Evolutionary conservation across 2,113 vertebrate species (phyloP), one percentile per base, ranked within the genome.

Genomic region (Trogon surrucura): DNA sequence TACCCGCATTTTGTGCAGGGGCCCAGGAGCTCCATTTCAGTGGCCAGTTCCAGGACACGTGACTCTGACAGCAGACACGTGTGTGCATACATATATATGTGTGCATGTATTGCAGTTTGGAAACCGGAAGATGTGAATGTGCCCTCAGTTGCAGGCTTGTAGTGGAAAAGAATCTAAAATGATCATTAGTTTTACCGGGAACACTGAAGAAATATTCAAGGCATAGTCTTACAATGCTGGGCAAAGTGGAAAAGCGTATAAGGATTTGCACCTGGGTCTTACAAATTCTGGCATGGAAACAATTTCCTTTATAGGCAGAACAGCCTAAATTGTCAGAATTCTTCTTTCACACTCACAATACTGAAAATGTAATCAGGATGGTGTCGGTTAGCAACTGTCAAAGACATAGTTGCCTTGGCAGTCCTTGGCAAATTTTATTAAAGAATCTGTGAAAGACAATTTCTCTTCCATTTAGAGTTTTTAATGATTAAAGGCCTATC

Each of bases 1-100:
- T 13, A 6, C 10, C 44, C 11, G 22, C 0, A 0, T 16, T 57
- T 44, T 18, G 16, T 14, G 27, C 6, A 7, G 6, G 26, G 23
- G 9, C 30, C 25, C 74, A 85, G 57, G 50, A 90, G 21, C 54
- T 72, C 23, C 64, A 34, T 32, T 61, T 50, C 47, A 66, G 51
- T 34, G 77, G 29, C 41, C 77, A 57, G 13, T 11, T 23, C 44
- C 71, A 38, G 30, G 41, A 23, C 3, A 14, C 29, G 8, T 14
- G 64, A 47, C 26, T 50, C 41, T 34, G 38, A 44, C 44, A 36
- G 54, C 0, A 0, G 15, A 13, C 16, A 29, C 10, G 8, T 51
- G 48, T 25, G 19, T 21, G 4, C 15, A 7, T 11, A 72, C 36
- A 45, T 20, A 7, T 2, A 29, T 23, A 57, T 32, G 29, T 4